Percentiles rank a stretch among this genome's conserved stretches.
Evolutionary conservation across 2,888 invertebrate species (phyloP).

Genomic region (Rhagonycha fulva): DNA sequence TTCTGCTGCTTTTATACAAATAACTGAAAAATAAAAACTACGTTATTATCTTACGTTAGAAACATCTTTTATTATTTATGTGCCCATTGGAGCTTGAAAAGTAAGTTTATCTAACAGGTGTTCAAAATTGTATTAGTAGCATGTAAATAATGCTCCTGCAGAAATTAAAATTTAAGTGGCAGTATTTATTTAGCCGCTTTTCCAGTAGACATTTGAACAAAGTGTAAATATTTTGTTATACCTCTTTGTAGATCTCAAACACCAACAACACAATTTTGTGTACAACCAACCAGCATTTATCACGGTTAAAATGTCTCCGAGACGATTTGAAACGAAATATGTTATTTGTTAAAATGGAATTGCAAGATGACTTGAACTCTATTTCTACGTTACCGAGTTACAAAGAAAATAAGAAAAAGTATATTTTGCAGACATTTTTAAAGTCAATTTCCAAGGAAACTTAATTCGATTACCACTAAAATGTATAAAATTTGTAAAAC

Average conservation of each 20-base stretch:
- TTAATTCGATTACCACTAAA: conserved; percentile 21
- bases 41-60: too few species aligned
- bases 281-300: conserved; percentile 3
- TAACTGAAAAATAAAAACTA: too few species aligned
- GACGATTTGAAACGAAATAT: conserved; percentile 19
- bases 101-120: too few species aligned
- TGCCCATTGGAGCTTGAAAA: neutral
- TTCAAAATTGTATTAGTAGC: neutral
- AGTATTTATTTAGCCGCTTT: neutral
- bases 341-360: conserved; percentile 10
- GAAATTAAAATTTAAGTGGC: neutral
- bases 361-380: conserved; percentile 21
- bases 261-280: conserved; percentile 6
- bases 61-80: neutral
- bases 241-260: conserved; percentile 1
- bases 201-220: neutral
- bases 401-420: conserved; percentile 8
- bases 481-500: conserved; percentile 13
- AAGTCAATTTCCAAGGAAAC: conserved; percentile 16
- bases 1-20: too few species aligned
- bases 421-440: conserved; percentile 10
- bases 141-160: neutral
- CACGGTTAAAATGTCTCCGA: conserved; percentile 10
- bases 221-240: conserved; percentile 1
- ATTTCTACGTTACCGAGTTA: conserved; percentile 8